A percentile compares a stretch with the other conserved stretches of the same genome.
Conservation (phyloP, 2,113 vertebrate genomes). For the Pan paniscus region DNA sequence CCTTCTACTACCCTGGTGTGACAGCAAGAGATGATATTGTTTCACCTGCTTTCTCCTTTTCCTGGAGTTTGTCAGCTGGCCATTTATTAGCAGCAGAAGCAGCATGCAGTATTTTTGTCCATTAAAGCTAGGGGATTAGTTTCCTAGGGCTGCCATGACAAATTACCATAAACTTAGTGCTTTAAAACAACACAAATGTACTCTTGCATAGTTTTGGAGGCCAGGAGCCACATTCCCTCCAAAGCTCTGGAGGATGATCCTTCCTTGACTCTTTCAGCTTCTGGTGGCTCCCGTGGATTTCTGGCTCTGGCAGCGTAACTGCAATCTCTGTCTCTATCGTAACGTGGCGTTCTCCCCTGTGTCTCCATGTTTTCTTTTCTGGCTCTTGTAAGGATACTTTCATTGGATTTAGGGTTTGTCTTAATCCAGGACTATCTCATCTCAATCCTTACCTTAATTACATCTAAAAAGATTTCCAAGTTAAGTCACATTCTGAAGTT, state of each 20-base stretch:
- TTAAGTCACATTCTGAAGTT: background rate
- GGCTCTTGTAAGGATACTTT: background rate
- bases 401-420: background rate
- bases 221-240: background rate
- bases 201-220: background rate
- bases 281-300: background rate
- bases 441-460: background rate
- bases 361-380: background rate
- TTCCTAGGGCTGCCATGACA: background rate
- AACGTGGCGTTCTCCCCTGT: background rate
- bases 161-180: background rate
- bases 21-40: background rate
- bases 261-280: background rate
- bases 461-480: slow-evolving; percentile 1
- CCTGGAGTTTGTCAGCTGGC: background rate
- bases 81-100: background rate
- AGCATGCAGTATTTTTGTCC: background rate
- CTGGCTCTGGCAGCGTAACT: background rate
- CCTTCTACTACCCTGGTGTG: background rate
- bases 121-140: background rate
- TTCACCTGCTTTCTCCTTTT: background rate
- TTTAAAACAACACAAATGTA: background rate
- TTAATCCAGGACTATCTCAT: background rate
- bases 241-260: background rate
- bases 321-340: background rate